These are phyloP conservation scores for Dinoponera quadriceps DNA, from an alignment of 1,140 invertebrate genomes.

Conservation along the genomic window DNA sequence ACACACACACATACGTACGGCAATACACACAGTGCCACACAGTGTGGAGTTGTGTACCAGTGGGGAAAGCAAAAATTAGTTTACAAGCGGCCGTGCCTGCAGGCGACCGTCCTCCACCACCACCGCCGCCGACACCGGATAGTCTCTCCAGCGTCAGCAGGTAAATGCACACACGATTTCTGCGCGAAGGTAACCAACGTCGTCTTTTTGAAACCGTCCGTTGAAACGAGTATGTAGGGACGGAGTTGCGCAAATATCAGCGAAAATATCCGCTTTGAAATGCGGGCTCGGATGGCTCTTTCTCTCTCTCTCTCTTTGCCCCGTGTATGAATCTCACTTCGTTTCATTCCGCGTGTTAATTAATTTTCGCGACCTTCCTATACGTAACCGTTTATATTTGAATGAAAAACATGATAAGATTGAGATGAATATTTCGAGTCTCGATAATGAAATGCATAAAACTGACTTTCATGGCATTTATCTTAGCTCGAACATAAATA, in stretches of 20 bases:
- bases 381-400: background rate
- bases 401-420: background rate
- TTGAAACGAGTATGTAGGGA: no score
- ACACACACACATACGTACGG: conserved; percentile 29
- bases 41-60: conserved; percentile 73
- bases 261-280: no score
- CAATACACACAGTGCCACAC: conserved; percentile 67
- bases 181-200: background rate
- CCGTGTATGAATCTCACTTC: background rate
- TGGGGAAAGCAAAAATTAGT: conserved; percentile 69
- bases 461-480: background rate
- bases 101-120: conserved; percentile 56
- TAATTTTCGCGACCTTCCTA: background rate
- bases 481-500: background rate
- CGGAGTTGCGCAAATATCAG: no score
- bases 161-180: conserved; percentile 60
- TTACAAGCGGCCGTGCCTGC: conserved; percentile 68
- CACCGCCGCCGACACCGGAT: conserved; percentile 36
- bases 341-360: background rate
- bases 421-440: no score
- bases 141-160: conserved; percentile 44
- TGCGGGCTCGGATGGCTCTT: no score
- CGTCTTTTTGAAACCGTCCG: no score
- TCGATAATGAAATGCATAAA: no score
- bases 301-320: no score